phyloP scores from a whole-genome alignment of 2,888 invertebrate species.

The Endomychus coccineus region DNA sequence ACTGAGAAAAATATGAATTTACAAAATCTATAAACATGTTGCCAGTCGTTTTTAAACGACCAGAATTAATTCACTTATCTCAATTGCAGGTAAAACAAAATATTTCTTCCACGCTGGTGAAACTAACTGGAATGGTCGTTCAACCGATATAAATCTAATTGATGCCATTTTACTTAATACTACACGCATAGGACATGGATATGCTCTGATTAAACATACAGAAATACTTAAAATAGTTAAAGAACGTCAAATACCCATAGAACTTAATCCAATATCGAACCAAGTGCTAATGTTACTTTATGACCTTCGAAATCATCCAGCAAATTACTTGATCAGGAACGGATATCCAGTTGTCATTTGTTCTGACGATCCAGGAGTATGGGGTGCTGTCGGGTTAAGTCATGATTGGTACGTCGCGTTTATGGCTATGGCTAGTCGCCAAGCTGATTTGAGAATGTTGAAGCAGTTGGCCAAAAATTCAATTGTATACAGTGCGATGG shows the following conservation, averaged over 20 bases:
- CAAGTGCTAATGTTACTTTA: constrained; percentile 59
- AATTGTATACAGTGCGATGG: constrained; percentile 59
- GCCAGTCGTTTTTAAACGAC: too few relatives aligned
- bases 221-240: constrained; percentile 51
- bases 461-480: constrained; percentile 72
- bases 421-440: constrained; percentile 62
- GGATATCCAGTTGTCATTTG: constrained; percentile 67
- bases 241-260: constrained; percentile 58
- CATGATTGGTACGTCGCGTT: constrained; percentile 76
- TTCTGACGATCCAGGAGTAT: constrained; percentile 72
- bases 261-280: constrained; percentile 75
- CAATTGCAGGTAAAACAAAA: too few relatives aligned
- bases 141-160: constrained; percentile 62
- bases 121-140: constrained; percentile 62
- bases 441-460: constrained; percentile 60
- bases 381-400: constrained; percentile 64
- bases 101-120: constrained; percentile 80
- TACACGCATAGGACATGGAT: constrained; percentile 72
- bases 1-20: too few relatives aligned
- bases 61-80: too few relatives aligned
- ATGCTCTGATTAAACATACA: constrained; percentile 67
- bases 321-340: constrained; percentile 54
- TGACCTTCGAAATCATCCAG: constrained; percentile 73
- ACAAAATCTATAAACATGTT: too few relatives aligned
- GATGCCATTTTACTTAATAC: constrained; percentile 70